Base-by-base conservation (phyloP, 2,888 invertebrate species). In the Andrena chrysosceles region DNA sequence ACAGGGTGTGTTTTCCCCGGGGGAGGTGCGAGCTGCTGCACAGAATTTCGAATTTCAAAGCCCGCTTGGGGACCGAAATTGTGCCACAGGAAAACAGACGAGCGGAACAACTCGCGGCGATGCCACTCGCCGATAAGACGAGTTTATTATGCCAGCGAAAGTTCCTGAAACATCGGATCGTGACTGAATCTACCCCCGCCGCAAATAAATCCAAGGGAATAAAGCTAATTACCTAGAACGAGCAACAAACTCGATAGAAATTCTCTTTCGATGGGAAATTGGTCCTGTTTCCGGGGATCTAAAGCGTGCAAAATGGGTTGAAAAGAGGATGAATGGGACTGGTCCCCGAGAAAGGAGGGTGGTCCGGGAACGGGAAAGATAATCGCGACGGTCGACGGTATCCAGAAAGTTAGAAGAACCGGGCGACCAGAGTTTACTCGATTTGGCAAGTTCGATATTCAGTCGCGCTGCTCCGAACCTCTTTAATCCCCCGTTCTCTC, bases 391-490 rank as follows among this genome's bases (percentile, higher is more conserved):
- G 71, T 48, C 60, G 71, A 35, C 42, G 70, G 52, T 54, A 82
- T 72, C 69, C 72, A 35, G 75, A 77, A 87, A 78, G 77, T 87
- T 87, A 77, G 72, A 83, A 87, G 87, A 85, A 75, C 83, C 82
- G 75, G 76, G 71, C 72, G 77, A 29, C 80, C 68, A 54, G 74
- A 67, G 81, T 87, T 87, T 84, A 85, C 78, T 87, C 87, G 80
- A 87, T 89, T 87, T 89, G 87, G 83, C 89, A 79, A 83, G 77
- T 80, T 82, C 79, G 87, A 81, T 86, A 84, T 86, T 83, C 78
- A 68, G 67, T 75, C 75, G 42, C 64, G 63, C 62, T 52, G 31
- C 56, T 26, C 16, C 26, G 54, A 54, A 66, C 66, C 56, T 63
- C 59, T 54, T 68, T 63, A 64, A 62, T 29, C 48, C 74, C 48